These are phyloP conservation scores for Popillia japonica DNA, from an alignment of 1,140 invertebrate genomes.

Conservation along the genomic window DNA sequence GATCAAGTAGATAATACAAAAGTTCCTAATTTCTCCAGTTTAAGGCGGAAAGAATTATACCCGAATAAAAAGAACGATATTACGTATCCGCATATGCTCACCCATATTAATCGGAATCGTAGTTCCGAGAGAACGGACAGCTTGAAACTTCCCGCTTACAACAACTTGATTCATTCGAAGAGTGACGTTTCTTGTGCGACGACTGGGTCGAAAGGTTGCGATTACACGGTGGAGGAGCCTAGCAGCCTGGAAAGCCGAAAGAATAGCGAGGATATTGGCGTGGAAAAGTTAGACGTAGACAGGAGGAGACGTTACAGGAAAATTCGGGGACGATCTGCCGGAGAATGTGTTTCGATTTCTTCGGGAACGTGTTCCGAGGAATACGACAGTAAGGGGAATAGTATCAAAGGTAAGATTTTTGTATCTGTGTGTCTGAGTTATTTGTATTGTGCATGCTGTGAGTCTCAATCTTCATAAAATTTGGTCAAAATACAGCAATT, in stretches of 20 bases:
- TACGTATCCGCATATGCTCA: constrained; percentile 30
- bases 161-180: constrained; percentile 3
- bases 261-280: constrained; percentile 18
- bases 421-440: too few relatives aligned
- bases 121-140: neutral
- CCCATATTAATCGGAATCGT: neutral
- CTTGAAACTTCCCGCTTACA: neutral
- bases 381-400: neutral
- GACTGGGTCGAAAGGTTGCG: neutral
- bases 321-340: neutral
- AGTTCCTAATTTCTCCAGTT: neutral
- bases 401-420: constrained; percentile 23
- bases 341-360: neutral
- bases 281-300: neutral
- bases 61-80: constrained; percentile 4
- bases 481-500: too few relatives aligned
- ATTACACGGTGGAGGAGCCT: constrained; percentile 23
- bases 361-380: neutral
- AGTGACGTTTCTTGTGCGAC: constrained; percentile 9
- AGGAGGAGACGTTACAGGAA: neutral
- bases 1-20: neutral
- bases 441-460: too few relatives aligned
- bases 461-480: too few relatives aligned
- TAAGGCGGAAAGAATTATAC: neutral
- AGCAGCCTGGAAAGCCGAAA: neutral